Evolutionary conservation across 2,113 vertebrate species (phyloP), one percentile per base, ranked within the genome.

Genomic region (Ceuthmochares aereus): DNA sequence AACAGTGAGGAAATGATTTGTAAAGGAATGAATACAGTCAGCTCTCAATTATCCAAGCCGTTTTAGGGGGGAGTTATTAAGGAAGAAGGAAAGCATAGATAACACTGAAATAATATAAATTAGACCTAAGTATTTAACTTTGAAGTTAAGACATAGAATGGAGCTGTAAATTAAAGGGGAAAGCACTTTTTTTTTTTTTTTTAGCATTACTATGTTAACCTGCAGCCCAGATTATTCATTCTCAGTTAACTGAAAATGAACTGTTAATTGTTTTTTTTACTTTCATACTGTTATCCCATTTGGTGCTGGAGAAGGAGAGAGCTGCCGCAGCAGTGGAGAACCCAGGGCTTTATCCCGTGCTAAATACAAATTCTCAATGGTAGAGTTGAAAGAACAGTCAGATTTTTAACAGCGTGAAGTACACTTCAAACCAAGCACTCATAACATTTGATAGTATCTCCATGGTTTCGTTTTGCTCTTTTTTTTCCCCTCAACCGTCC

Each of bases 1-100:
- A 92, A 86, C 89, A 91, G 62, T 42, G 87, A 85, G 81, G 66
- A 86, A 94, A 52, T 91, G 34, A 75, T 94, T 93, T 95, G 87
- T 92, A 55, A 86, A 93, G 85, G 59, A 92, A 67, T 84, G 55
- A 87, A 63, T 77, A 47, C 59, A 93, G 68, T 95, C 86, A 95
- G 76, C 89, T 96, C 47, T 78, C 73, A 76, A 11, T 83, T 80
- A 86, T 84, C 78, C 75, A 47, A 40, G 68, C 30, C 11, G 7
- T 43, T 95, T 94, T 88, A 27, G 37, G 51, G 34, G 56, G 69
- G 56, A 66, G 51, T 81, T 95, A 91, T 72, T 89, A 91, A 93
- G 66, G 84, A 97, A 93, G 83, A 90, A 90, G 80, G 52, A 75
- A 83, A 79, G 37, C 25, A 16, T 36, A 70, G 58, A 47, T 95